A percentile compares a stretch with the other conserved stretches of the same genome.
These are phyloP conservation scores for Eulemur albifrons DNA, from an alignment of 2,797 vertebrate species.

Conservation along the genomic window DNA sequence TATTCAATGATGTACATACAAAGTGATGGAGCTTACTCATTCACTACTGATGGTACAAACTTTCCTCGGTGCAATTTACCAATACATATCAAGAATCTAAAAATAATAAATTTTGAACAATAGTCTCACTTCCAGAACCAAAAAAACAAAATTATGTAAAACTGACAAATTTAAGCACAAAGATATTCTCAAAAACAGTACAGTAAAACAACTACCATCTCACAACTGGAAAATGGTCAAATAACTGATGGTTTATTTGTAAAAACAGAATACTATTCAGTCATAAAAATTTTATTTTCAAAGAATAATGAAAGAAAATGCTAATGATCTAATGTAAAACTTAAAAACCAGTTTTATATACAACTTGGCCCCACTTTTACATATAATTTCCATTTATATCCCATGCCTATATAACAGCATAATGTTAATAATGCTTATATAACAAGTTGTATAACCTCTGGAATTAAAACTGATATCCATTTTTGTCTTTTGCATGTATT, in stretches of 20 bases:
- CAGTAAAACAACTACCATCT: conserved; percentile 9
- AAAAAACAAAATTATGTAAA: conserved; percentile 40
- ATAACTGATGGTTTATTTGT: neutral
- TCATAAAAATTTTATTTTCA: neutral
- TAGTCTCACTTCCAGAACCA: neutral
- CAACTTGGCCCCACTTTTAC: neutral
- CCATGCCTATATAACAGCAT: neutral
- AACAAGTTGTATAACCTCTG: neutral
- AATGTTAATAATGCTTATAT: neutral
- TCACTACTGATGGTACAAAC: neutral
- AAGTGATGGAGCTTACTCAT: neutral
- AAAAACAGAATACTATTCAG: neutral
- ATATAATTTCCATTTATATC: neutral
- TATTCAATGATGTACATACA: neutral
- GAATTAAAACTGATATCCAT: neutral
- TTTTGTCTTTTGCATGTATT: neutral
- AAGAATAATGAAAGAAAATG: conserved; percentile 35
- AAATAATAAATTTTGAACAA: neutral
- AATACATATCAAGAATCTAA: neutral
- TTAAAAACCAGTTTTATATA: neutral
- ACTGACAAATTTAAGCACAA: neutral
- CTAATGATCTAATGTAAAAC: neutral
- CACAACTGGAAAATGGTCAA: neutral
- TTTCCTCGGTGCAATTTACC: neutral
- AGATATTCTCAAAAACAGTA: conserved; percentile 2